Conservation (phyloP, 1,140 invertebrate genomes). For the Drosophila saltans region DNA sequence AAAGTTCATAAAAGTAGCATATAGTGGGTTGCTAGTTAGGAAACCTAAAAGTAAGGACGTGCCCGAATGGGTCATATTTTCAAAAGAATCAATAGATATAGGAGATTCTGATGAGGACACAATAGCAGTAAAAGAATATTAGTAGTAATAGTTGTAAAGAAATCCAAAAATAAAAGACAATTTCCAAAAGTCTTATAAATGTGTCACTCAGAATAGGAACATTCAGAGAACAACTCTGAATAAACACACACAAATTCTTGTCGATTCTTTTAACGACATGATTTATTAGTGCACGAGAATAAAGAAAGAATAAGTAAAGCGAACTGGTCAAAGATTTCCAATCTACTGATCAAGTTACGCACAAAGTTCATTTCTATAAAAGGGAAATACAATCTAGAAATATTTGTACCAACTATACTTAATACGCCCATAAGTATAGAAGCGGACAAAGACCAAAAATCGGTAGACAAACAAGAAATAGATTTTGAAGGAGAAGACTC, state of each 20-base stretch:
- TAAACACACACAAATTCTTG: conserved; percentile 14
- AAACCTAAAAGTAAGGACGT: too few species aligned
- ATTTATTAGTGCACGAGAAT: conserved; percentile 6
- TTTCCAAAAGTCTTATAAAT: neutral
- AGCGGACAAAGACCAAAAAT: neutral
- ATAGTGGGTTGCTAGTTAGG: too few species aligned
- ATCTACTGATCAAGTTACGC: conserved; percentile 5
- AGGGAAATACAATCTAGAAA: conserved; percentile 6
- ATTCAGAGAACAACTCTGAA: conserved; percentile 4
- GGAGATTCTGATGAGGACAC: neutral
- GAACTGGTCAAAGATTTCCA: conserved; percentile 15
- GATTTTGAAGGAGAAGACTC: neutral
- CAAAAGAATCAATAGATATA: neutral
- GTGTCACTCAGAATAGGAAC: neutral
- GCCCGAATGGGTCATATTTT: too few species aligned
- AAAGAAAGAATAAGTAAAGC: conserved; percentile 2
- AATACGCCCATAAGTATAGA: neutral
- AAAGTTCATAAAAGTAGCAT: too few species aligned
- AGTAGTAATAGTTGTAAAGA: neutral
- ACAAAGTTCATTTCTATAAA: conserved; percentile 3
- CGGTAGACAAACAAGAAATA: too few species aligned
- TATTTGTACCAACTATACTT: neutral
- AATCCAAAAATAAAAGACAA: neutral
- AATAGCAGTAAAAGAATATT: neutral
- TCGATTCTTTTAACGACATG: conserved; percentile 6